Base-by-base conservation (phyloP, 2,888 invertebrate species). In the Crematogaster levior region DNA sequence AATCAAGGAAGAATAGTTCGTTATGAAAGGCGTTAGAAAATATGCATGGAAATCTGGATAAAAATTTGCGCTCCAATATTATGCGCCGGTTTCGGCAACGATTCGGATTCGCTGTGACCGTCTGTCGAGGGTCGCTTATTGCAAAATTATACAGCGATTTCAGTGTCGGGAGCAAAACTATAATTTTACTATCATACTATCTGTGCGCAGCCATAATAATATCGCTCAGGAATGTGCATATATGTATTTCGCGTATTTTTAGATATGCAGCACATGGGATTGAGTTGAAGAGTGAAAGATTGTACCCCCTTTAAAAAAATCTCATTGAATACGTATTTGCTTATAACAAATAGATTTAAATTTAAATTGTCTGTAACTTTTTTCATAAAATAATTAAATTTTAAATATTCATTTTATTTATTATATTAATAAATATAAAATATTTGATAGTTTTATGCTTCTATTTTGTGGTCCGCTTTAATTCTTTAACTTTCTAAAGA, bases 141-240 rank as follows among this genome's bases (percentile, higher is more conserved):
- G 89, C 88, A 48, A 56, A 88, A 89, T 89, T 89, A 89, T 89
- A 89, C 89, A 66, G 27, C 72, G 68, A 82, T 82, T 65, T 70
- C 77, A 5, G 66, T 70, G 70, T 60, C 86, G 86, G 27, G 88
- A 80, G 83, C 88, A 84, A 84, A 86, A 86, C 89, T 85, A 88
- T 89, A 85, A 89, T 89, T 85, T 84, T 85, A 80, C 82, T 83
- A 83, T 86, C 18, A 18, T 21, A 66, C 68, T 84, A 37, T 63
- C 21, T 21, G 37, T 43, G 15, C 30, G 18, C 40, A 70, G 21
- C 9, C 53, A 1, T 10, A n/a, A 5, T 72, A 83, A 70, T 70
- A 63, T 27, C 27, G 43, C 60, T 21, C 48, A 2, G 65, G 12
- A 46, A 65, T 70, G 53, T 9, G 18, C 34, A n/a, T n/a, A n/a